Base-by-base conservation (phyloP, 2,888 invertebrate species). In the Drosophila gaucha region DNA sequence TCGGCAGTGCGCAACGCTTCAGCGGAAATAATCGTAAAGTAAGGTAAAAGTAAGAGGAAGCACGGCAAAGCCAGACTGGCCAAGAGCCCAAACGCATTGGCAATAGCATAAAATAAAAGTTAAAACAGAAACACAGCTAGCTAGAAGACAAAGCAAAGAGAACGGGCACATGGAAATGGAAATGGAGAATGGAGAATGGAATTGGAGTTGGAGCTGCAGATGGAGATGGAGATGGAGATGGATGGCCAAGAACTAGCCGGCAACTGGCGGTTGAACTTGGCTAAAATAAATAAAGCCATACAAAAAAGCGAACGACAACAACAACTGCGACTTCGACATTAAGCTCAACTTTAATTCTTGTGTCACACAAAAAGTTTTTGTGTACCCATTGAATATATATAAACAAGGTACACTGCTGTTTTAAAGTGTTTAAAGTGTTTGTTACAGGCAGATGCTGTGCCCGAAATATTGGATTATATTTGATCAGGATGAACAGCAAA, bases 11-110 rank as follows among this genome's bases (percentile, higher is more conserved):
- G 80, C 82, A 80, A 76, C 85, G 75, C 68, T 78, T 85, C 82
- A 71, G 87, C 84, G 84, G 84, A 84, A 84, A 84, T 85, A 84
- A 86, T 84, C 84, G 87, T 84, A 79, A 86, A 84, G 78, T 84
- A 69, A 82, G 86, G 77, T 78, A 78, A 31, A 31, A 46, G 31
- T 31, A 46, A 69, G 52, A 46, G 43, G 57, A 31, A 46, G 60
- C 41, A 46, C n/a, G 6, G 28, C 6, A 46, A 31, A 54, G 55
- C 31, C 22, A 10, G 30, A 3, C 18, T 30, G 28, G 8, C 67
- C 66, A 44, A 39, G 39, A 39, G 8, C 52, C 51, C 55, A 56
- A 73, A 30, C 44, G 28, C 49, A 57, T 47, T 56, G 68, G 79
- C 79, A 69, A 79, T 54, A 56, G 74, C 82, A 82, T 82, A 71